A percentile compares a stretch with the other conserved stretches of the same genome.
These are phyloP conservation scores for Lasiurus cinereus DNA, from an alignment of 2,113 vertebrate species.

Conservation along the genomic window DNA sequence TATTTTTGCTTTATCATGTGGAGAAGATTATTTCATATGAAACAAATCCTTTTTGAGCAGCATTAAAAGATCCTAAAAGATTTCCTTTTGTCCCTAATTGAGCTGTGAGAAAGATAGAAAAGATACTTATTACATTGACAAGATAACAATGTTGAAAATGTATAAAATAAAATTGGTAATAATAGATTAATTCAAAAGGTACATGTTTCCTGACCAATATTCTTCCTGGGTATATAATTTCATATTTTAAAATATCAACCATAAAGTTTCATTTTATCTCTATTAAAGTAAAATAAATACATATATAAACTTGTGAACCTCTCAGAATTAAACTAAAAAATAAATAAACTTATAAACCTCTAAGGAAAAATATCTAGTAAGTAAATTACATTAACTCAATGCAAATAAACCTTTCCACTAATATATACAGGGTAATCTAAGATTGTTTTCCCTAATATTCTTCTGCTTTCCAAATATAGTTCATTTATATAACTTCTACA, in stretches of 20 bases:
- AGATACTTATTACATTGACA: background rate
- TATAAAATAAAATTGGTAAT: background rate
- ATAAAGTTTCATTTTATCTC: background rate
- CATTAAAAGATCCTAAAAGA: background rate
- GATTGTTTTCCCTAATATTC: background rate
- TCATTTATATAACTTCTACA: background rate
- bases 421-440: background rate
- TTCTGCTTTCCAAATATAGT: background rate
- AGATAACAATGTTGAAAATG: background rate
- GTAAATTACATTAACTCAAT: no score
- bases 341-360: background rate
- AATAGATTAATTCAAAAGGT: background rate
- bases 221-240: background rate
- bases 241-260: background rate
- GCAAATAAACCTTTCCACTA: no score
- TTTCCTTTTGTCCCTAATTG: background rate
- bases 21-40: constrained; percentile 14
- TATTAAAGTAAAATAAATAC: constrained; percentile 11
- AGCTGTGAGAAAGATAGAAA: background rate
- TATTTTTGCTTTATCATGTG: background rate
- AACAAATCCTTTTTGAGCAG: background rate
- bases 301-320: background rate
- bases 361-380: no score
- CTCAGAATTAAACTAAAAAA: background rate
- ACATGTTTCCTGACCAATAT: background rate